Conservation (phyloP, 2,113 vertebrate species). For the Nipponia nippon region DNA sequence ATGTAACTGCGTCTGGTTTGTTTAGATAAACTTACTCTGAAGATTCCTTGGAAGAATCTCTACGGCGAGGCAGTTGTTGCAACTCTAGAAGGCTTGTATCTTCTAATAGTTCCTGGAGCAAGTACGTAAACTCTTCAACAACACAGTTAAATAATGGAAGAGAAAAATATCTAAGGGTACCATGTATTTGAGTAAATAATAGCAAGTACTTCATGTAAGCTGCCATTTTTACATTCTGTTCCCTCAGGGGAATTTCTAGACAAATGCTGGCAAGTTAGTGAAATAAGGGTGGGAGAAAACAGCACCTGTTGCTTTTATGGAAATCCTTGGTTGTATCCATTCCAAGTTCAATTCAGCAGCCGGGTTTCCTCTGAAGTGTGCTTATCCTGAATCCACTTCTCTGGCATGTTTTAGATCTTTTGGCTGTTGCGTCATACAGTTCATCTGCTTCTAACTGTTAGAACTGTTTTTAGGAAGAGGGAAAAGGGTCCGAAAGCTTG, state of each 20-base stretch:
- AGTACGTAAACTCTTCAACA: conserved; percentile 77
- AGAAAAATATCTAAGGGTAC: not conserved
- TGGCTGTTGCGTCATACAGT: not conserved
- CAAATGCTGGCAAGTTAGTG: not conserved
- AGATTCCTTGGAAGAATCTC: conserved; percentile 99
- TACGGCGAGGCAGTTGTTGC: conserved; percentile 95
- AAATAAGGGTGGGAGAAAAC: not conserved
- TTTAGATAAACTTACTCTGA: conserved; percentile 92
- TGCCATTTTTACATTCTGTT: not conserved
- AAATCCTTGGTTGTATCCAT: not conserved
- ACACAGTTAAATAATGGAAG: not conserved
- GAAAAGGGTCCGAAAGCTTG: not conserved
- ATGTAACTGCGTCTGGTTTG: conserved; percentile 18
- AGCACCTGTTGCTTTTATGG: not conserved
- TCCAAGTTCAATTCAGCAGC: not conserved
- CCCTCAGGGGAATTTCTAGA: not conserved
- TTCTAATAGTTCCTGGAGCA: conserved; percentile 93
- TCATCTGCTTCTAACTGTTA: not conserved
- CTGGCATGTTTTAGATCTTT: not conserved
- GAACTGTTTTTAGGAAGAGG: not conserved
- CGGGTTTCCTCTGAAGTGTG: not conserved
- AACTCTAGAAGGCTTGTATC: conserved; percentile 90
- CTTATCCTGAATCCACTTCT: not conserved
- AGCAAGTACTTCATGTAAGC: not conserved
- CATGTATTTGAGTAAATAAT: not conserved